Evolutionary conservation across 2,797 vertebrate species (phyloP).

Genomic region (Bradypus variegatus): DNA sequence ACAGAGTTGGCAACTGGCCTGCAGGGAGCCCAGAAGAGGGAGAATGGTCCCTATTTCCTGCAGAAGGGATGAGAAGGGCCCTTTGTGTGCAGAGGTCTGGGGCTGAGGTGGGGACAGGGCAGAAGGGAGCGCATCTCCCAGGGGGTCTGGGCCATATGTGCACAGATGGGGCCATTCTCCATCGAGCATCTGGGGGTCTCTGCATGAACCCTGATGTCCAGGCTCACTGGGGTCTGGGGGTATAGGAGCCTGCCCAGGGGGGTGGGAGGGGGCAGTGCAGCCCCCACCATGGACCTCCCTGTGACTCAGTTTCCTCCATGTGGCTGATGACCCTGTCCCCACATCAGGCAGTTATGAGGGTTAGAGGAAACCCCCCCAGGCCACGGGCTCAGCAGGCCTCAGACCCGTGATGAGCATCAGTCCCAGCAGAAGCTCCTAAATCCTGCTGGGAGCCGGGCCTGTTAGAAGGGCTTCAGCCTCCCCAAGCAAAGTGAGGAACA

Average conservation of each 20-base stretch:
- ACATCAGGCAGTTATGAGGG: neutral
- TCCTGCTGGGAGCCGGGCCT: neutral
- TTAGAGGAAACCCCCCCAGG: neutral
- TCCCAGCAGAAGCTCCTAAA: neutral
- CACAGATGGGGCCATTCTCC: accelerated
- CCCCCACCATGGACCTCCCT: accelerated
- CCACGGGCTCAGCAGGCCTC: neutral
- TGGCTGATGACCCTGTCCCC: accelerated
- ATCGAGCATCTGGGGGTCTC: neutral
- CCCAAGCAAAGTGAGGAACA: too few relatives aligned
- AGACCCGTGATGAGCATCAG: neutral
- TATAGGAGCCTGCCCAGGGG: neutral
- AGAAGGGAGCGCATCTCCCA: neutral
- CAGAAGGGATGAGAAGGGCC: neutral
- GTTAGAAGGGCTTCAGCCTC: neutral
- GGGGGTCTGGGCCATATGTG: neutral
- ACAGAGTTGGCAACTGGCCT: neutral
- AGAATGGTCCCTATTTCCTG: neutral
- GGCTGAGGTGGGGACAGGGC: neutral
- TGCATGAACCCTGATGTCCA: accelerated
- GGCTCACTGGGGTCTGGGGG: neutral
- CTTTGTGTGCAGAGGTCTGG: neutral
- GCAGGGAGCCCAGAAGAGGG: neutral
- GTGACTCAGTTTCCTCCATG: neutral
- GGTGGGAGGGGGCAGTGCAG: neutral